Evolutionary conservation across 2,888 invertebrate species (phyloP), one percentile per base, ranked within the genome.

Genomic region (Drosophila austrosaltans): DNA sequence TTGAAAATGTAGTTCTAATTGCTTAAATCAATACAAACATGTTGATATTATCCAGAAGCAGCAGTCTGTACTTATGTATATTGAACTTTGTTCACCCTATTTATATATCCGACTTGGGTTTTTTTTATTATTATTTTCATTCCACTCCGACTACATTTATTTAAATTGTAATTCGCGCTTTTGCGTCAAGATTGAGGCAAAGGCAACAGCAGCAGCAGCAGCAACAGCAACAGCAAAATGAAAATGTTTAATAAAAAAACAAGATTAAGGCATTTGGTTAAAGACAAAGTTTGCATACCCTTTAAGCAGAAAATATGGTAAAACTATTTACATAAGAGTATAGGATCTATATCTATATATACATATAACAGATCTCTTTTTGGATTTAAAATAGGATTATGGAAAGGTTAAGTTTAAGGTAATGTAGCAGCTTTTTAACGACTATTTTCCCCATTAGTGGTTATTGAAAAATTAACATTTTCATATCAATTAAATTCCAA

Each of bases 11-110:
- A 48, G 48, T 48, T 48, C 48, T 62, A 60, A 78, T 70, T 74
- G 65, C 12, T 56, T 62, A 60, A 44, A 68, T 63, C 64, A 75
- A 78, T 74, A 75, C 54, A 20, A 36, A 57, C 32, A 57, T 36
- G 32, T 39, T 22, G 32, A 57, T 57, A 54, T 39, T 12, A 16
- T 16, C 16, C 16, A 16, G 16, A 16, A 16, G 16, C 16, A 32
- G 20, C 22, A 32, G 54, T 8, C 54, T 57, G 57, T 39, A 59
- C 39, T 25, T 16, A 16, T 16, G 16, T n/a, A 42, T 32, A 63
- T 67, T 54, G 63, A 53, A 69, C 75, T 48, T 67, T 42, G 63
- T 39, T 57, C 42, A 39, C 12, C 44, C 36, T 36, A 8, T 36
- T 36, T 36, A 36, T 36, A 36, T 36, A 36, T 36, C 36, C 20